Conservation (phyloP, 2,888 invertebrate species). For the Lysandra coridon region DNA sequence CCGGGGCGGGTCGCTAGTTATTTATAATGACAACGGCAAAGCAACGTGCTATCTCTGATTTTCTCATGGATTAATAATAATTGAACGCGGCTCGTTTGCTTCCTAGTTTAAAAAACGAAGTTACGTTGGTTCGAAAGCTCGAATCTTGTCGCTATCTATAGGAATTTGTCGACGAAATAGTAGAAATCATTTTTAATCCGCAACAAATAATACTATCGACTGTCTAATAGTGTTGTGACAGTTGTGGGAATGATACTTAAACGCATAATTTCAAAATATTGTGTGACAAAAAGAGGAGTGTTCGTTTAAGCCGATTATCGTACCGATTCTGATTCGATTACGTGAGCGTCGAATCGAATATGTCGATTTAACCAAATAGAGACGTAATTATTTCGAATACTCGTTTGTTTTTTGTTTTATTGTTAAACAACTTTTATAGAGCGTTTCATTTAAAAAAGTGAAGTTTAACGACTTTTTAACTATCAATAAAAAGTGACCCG, state of each 20-base stretch:
- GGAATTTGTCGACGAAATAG: neutral
- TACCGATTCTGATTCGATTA: constrained; percentile 31
- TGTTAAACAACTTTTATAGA: constrained; percentile 4
- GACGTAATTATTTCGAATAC: constrained; percentile 25
- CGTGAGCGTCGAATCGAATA: constrained; percentile 24
- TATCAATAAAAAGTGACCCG: neutral
- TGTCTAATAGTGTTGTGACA: constrained; percentile 24
- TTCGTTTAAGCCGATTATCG: constrained; percentile 32
- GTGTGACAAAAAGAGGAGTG: constrained; percentile 33
- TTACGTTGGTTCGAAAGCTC: no score
- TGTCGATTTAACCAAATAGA: constrained; percentile 25
- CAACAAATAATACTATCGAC: constrained; percentile 10
- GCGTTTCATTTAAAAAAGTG: neutral
- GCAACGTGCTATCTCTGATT: no score
- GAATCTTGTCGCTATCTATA: neutral
- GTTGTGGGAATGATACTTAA: constrained; percentile 24
- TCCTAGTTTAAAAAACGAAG: no score
- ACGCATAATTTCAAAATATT: constrained; percentile 16
- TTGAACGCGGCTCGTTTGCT: no score
- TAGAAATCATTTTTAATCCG: constrained; percentile 24
- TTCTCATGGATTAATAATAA: no score
- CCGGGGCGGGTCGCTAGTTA: no score
- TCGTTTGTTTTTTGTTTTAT: constrained; percentile 13
- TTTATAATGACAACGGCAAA: no score
- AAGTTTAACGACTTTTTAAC: neutral